Percentiles rank a stretch among this genome's conserved stretches.
phyloP scores from a whole-genome alignment of 1,140 invertebrate genomes.

The Drosophila kohkoa region DNA sequence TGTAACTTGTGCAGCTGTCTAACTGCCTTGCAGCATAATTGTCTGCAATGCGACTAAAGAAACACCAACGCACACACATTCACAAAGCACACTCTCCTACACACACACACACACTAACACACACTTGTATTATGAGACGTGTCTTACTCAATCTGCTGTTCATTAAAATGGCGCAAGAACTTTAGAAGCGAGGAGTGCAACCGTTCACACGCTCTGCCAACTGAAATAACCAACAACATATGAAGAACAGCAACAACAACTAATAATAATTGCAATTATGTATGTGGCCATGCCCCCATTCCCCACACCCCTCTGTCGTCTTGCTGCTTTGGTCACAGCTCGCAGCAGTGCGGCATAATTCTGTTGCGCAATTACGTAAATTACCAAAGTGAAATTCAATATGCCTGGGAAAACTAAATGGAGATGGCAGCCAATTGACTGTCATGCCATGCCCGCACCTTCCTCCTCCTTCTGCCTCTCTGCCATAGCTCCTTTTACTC shows the following conservation, averaged over 20 bases:
- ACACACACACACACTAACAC: background rate
- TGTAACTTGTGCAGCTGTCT: conserved; percentile 9
- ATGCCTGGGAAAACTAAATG: conserved; percentile 57
- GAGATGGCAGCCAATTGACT: conserved; percentile 44
- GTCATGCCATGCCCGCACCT: background rate
- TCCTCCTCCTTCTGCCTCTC: background rate
- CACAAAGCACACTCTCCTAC: background rate
- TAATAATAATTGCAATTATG: conserved; percentile 62
- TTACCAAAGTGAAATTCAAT: conserved; percentile 76
- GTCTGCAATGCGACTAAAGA: conserved; percentile 29
- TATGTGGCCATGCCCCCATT: conserved; percentile 37
- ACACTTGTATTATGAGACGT: background rate
- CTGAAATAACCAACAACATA: conserved; percentile 6
- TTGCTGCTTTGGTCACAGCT: background rate
- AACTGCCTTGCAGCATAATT: conserved; percentile 15
- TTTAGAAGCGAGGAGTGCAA: conserved; percentile 13
- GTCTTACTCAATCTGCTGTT: conserved; percentile 7
- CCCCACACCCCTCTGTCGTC: background rate
- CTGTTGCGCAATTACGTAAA: conserved; percentile 76
- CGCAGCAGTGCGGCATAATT: conserved; percentile 36
- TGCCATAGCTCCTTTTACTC: background rate
- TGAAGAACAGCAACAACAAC: conserved; percentile 28
- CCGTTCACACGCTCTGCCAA: conserved; percentile 18
- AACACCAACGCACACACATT: background rate
- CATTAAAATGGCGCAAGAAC: conserved; percentile 21